Evolutionary conservation across 2,888 invertebrate species (phyloP), one percentile per base, ranked within the genome.

Genomic region (Hypsopygia costalis): DNA sequence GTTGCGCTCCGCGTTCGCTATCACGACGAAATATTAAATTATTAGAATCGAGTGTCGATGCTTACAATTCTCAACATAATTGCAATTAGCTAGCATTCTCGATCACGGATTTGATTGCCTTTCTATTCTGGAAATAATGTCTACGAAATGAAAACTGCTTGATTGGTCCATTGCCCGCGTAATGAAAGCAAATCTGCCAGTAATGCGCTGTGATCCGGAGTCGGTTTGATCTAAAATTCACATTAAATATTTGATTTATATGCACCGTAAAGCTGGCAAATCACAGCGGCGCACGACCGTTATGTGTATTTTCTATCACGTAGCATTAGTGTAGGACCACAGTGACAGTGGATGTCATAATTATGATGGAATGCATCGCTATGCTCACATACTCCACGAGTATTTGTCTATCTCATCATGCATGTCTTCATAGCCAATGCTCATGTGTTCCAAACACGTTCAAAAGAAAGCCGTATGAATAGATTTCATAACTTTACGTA

Each of bases 51-150:
- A 29, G 29, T n/a, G 20, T 10, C 36, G 30, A 36, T 36, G 36
- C 36, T 36, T 30, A 36, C 36, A 28, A 29, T 36, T 32, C 31
- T 31, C 38, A 33, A 12, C 27, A 22, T 38, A 38, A 38, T 33
- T 38, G 38, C 38, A 38, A 38, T 38, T 38, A 38, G 37, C 7
- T 31, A 2, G 31, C 33, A 11, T 31, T 33, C 11, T 28, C 28
- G 39, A 39, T 39, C 36, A 33, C 33, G 22, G 31, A 33, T 33
- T 39, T 33, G 39, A 33, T 33, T 33, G 33, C 39, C 36, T 39
- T 39, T 39, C 39, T 39, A 39, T 39, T 39, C 33, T 28, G 25
- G 25, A 16, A 16, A 16, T 25, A 25, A 25, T 25, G n/a, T 25
- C 25, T 25, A 25, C 7, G 25, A 25, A 25, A 25, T 25, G 25